These are phyloP conservation scores for Lutjanus campechanus DNA, from an alignment of 2,797 vertebrate species.

Conservation along the genomic window DNA sequence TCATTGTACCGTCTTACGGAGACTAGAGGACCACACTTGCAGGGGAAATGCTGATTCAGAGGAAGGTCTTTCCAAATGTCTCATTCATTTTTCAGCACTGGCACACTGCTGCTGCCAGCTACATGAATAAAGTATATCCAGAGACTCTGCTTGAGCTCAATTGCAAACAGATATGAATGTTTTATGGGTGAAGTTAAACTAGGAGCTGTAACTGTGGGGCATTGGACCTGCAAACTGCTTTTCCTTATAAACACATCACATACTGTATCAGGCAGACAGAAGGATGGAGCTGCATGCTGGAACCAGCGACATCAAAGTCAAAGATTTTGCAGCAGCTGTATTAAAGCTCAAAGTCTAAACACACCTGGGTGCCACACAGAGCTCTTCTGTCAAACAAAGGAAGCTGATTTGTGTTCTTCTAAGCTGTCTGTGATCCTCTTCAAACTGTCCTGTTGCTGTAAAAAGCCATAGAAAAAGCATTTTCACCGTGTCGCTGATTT, in stretches of 20 bases:
- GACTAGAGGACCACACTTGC: slow-evolving; percentile 43
- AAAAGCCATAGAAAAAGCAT: slow-evolving; percentile 7
- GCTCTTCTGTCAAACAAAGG: slow-evolving; percentile 27
- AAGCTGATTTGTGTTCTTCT: slow-evolving; percentile 23
- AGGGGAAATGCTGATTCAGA: slow-evolving; percentile 68
- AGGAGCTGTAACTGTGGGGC: slow-evolving; percentile 56
- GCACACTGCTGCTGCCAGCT: slow-evolving; percentile 67
- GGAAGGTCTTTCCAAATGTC: slow-evolving; percentile 68
- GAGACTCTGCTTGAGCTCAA: slow-evolving; percentile 72
- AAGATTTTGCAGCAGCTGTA: slow-evolving; percentile 32
- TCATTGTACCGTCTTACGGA: slow-evolving; percentile 42
- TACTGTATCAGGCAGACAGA: slow-evolving; percentile 31
- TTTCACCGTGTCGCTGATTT: slow-evolving; percentile 21
- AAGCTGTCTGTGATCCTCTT: neutral
- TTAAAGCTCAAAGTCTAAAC: slow-evolving; percentile 25
- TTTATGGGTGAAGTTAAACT: slow-evolving; percentile 77
- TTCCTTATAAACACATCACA: slow-evolving; percentile 49
- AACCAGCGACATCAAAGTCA: slow-evolving; percentile 42
- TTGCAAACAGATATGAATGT: slow-evolving; percentile 80
- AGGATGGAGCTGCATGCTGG: slow-evolving; percentile 17
- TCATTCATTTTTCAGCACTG: slow-evolving; percentile 82
- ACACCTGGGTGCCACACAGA: slow-evolving; percentile 33
- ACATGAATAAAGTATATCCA: slow-evolving; percentile 80
- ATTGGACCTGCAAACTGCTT: slow-evolving; percentile 30
- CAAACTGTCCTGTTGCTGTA: slow-evolving; percentile 7